Evolutionary conservation across 2,797 vertebrate species (phyloP).

Genomic region (Aphelocoma californica): DNA sequence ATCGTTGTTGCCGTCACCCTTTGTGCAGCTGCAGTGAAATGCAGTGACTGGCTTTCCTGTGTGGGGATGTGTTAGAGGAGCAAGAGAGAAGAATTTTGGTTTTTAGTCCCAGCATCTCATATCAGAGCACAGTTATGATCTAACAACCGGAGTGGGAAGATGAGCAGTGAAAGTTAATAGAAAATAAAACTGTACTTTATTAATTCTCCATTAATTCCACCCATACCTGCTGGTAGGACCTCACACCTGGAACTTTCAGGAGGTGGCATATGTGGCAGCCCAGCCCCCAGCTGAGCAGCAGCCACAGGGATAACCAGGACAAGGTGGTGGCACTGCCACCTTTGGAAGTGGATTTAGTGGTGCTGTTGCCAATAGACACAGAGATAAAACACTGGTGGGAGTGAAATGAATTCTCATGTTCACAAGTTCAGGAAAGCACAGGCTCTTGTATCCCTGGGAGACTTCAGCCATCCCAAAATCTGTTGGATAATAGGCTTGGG

Average conservation of each 20-base stretch:
- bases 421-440: neutral
- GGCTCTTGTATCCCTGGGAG: neutral
- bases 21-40: neutral
- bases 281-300: neutral
- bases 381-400: neutral
- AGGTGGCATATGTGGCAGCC: fast-evolving
- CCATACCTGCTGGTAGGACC: neutral
- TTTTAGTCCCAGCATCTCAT: neutral
- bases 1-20: neutral
- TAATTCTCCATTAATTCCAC: neutral
- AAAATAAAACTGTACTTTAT: neutral
- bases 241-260: neutral
- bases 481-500: neutral
- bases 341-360: neutral
- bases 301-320: neutral
- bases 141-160: neutral
- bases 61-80: neutral
- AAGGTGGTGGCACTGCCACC: neutral
- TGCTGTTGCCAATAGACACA: neutral
- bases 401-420: neutral
- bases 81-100: neutral
- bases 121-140: neutral
- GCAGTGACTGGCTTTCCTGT: neutral
- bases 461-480: neutral
- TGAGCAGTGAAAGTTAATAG: neutral